A percentile compares a stretch with the other conserved stretches of the same genome.
Conservation (phyloP, 2,797 vertebrate species). For the Cynodonichthys magdalenae region DNA sequence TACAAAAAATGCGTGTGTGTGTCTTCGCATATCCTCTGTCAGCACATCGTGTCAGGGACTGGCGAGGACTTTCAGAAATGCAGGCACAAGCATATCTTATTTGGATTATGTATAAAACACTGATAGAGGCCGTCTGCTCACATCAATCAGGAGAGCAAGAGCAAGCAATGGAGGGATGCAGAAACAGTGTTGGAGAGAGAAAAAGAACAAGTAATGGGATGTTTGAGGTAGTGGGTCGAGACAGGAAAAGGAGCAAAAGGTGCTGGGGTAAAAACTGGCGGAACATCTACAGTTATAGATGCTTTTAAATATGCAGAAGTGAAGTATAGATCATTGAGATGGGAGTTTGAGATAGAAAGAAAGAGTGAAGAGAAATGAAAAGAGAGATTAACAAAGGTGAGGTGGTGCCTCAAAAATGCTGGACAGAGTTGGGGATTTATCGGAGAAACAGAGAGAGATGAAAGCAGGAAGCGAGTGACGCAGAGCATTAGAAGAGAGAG, state of each 20-base stretch:
- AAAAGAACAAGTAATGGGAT: conserved; percentile 12
- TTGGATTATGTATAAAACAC: conserved; percentile 80
- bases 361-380: conserved; percentile 24
- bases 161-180: conserved; percentile 23
- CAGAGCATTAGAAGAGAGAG: conserved; percentile 21
- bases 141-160: conserved; percentile 63
- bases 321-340: conserved; percentile 45
- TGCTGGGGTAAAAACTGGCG: conserved; percentile 5
- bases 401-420: conserved; percentile 61
- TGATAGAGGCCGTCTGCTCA: conserved; percentile 69
- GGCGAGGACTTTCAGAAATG: conserved; percentile 72
- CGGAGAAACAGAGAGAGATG: conserved; percentile 32
- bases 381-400: conserved; percentile 68
- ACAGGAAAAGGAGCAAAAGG: conserved; percentile 17
- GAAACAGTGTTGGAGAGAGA: neutral
- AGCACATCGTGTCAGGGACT: conserved; percentile 70
- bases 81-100: conserved; percentile 80
- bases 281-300: conserved; percentile 37
- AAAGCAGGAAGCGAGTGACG: conserved; percentile 33
- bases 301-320: conserved; percentile 54
- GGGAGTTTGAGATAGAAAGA: conserved; percentile 60
- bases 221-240: conserved; percentile 25
- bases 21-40: conserved; percentile 58
- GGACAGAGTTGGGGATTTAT: conserved; percentile 52
- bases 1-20: conserved; percentile 14